Evolutionary conservation across 2,888 invertebrate species (phyloP).

Genomic region (Lasioglossum marginatum): DNA sequence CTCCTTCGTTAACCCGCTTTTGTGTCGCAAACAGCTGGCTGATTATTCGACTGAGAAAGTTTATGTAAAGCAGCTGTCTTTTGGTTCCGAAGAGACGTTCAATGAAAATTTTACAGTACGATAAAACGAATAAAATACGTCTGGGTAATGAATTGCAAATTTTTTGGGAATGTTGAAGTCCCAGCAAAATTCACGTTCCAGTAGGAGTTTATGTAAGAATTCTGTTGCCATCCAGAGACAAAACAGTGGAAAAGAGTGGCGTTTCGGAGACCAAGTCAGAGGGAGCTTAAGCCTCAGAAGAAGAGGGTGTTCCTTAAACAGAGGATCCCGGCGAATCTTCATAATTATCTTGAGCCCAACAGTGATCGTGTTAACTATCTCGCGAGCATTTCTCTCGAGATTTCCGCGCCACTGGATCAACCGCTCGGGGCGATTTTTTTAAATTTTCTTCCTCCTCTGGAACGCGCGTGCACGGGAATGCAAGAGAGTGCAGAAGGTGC

Average conservation of each 20-base stretch:
- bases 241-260: neutral
- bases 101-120: neutral
- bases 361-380: neutral
- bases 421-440: neutral
- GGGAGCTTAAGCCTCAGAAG: neutral
- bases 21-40: neutral
- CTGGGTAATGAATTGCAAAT: neutral
- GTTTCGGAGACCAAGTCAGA: neutral
- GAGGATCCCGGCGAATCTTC: neutral
- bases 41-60: neutral
- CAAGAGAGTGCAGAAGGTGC: neutral
- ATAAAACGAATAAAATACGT: neutral
- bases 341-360: neutral
- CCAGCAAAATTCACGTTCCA: neutral
- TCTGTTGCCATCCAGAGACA: neutral
- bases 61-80: neutral
- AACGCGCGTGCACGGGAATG: neutral
- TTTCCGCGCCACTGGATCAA: neutral
- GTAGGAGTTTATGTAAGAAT: neutral
- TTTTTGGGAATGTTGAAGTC: neutral
- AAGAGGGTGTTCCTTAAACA: neutral
- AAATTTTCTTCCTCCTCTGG: neutral
- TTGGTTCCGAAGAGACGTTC: neutral
- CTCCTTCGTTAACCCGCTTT: neutral
- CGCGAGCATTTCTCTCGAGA: neutral